Evolutionary conservation across 2,797 vertebrate genomes (phyloP).

Genomic region (Falco columbarius): DNA sequence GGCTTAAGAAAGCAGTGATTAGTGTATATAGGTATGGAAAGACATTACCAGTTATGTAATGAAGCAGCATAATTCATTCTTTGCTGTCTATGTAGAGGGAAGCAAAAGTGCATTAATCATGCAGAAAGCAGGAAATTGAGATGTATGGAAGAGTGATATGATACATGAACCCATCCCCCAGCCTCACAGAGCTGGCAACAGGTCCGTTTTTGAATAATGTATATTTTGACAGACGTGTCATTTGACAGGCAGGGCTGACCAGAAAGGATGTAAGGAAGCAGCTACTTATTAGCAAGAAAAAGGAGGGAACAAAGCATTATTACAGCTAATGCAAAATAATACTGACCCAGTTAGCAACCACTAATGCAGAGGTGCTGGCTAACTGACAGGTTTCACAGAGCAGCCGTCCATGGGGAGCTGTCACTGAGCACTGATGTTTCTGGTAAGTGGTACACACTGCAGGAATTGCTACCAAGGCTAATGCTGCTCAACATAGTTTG

Average conservation of each 20-base stretch:
- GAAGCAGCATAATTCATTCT: conserved; percentile 71
- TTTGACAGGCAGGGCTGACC: conserved; percentile 64
- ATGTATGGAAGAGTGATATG: conserved; percentile 67
- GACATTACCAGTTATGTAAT: conserved; percentile 67
- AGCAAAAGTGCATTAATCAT: conserved; percentile 68
- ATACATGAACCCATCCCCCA: conserved; percentile 50
- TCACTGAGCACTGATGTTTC: fast-evolving
- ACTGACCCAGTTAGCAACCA: background rate
- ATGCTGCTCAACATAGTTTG: background rate
- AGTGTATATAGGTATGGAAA: conserved; percentile 45
- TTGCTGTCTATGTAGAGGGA: conserved; percentile 62
- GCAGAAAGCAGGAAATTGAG: conserved; percentile 69
- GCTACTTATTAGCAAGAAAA: conserved; percentile 37
- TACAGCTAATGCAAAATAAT: background rate
- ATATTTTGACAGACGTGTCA: conserved; percentile 46
- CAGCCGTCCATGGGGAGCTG: background rate
- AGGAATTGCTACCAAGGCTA: background rate
- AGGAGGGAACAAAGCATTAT: conserved; percentile 5
- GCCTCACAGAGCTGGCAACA: conserved; percentile 37
- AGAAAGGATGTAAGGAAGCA: conserved; percentile 31
- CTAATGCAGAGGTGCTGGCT: background rate
- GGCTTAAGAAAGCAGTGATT: conserved; percentile 41
- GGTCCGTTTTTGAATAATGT: conserved; percentile 45
- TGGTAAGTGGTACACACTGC: background rate
- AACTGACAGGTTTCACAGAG: conserved; percentile 8